These are phyloP conservation scores for Podabrus alpinus DNA, from an alignment of 2,888 invertebrate genomes.

Conservation along the genomic window DNA sequence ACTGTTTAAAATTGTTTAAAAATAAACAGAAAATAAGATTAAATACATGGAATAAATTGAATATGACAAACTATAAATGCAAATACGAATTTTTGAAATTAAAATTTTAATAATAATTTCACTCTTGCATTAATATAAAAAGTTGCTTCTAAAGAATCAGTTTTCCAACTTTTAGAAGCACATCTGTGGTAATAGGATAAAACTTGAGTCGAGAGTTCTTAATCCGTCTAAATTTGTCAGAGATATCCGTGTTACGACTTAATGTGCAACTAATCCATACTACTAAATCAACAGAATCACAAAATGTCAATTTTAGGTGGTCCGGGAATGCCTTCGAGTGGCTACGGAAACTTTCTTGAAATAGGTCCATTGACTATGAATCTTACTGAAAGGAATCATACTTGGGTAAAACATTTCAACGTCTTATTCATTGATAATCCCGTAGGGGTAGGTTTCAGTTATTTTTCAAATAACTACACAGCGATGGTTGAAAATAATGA, in stretches of 20 bases:
- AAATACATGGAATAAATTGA: not conserved
- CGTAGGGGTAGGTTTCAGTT: constrained; percentile 87
- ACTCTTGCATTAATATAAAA: not conserved
- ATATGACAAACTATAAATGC: not conserved
- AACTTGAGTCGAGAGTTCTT: constrained; percentile 25
- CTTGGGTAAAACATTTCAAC: constrained; percentile 65
- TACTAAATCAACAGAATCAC: constrained; percentile 22
- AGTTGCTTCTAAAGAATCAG: not conserved
- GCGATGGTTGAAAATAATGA: constrained; percentile 62
- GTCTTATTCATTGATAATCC: constrained; percentile 89
- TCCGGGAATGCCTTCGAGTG: constrained; percentile 53
- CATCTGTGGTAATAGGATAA: constrained; percentile 16
- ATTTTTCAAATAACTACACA: constrained; percentile 61
- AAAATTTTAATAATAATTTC: not conserved
- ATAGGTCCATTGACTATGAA: constrained; percentile 61
- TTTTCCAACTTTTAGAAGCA: constrained; percentile 1
- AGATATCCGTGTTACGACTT: constrained; percentile 22
- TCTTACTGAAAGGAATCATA: constrained; percentile 57
- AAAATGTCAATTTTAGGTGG: constrained; percentile 36
- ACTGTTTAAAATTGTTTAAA: not conserved
- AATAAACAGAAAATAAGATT: not conserved
- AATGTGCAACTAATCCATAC: constrained; percentile 20
- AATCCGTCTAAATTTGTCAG: constrained; percentile 29
- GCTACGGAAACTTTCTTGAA: constrained; percentile 64
- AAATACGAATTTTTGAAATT: not conserved